These are phyloP conservation scores for Malurus splendens DNA, from an alignment of 2,797 vertebrate genomes.

Conservation along the genomic window DNA sequence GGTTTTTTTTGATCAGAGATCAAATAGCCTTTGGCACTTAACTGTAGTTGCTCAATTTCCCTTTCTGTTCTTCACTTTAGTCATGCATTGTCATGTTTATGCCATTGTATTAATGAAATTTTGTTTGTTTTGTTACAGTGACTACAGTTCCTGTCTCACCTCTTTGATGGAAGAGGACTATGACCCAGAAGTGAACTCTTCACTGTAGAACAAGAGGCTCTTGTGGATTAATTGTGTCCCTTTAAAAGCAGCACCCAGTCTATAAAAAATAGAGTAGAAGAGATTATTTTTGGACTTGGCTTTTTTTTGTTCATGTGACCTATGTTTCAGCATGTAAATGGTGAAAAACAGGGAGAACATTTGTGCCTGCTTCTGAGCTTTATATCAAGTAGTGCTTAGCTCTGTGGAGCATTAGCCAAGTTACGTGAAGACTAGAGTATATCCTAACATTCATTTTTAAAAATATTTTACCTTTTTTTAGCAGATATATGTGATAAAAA, in stretches of 20 bases:
- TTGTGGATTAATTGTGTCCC: conserved; percentile 37
- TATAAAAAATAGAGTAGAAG: conserved; percentile 45
- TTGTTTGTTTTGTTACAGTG: conserved; percentile 49
- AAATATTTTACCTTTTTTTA: conserved; percentile 56
- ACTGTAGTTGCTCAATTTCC: background rate
- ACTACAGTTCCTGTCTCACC: conserved; percentile 53
- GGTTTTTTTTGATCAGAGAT: background rate
- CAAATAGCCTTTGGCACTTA: background rate
- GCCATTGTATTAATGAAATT: background rate
- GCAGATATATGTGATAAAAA: conserved; percentile 57
- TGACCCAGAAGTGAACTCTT: conserved; percentile 53
- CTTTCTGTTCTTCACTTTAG: background rate
- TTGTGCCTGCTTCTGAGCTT: conserved; percentile 66
- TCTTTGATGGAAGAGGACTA: conserved; percentile 62
- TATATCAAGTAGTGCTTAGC: conserved; percentile 60
- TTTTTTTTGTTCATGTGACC: conserved; percentile 59
- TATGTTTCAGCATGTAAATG: conserved; percentile 68
- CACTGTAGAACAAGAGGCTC: conserved; percentile 43
- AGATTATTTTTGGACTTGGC: conserved; percentile 43
- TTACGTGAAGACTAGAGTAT: conserved; percentile 58
- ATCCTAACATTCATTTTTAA: conserved; percentile 50
- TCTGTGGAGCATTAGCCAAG: conserved; percentile 41
- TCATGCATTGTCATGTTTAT: background rate
- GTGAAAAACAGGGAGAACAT: conserved; percentile 64
- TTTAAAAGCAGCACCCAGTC: conserved; percentile 38